Conservation (phyloP, 2,888 invertebrate species). For the Mimas tiliae region DNA sequence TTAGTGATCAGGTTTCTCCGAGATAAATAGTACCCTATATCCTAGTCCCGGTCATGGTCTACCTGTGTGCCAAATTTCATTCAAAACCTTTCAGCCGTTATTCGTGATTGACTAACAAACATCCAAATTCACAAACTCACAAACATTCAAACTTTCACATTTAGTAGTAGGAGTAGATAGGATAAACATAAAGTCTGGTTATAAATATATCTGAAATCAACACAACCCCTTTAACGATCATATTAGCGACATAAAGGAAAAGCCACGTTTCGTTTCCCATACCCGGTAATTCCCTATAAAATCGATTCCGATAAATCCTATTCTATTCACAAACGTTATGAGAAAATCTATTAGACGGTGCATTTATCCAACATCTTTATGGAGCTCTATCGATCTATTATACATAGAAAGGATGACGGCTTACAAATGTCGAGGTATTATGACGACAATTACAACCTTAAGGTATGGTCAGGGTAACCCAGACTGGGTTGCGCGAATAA, state of each 20-base stretch:
- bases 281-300: constrained; percentile 19
- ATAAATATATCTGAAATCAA: not conserved
- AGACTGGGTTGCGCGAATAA: too few relatives aligned
- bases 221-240: constrained; percentile 34
- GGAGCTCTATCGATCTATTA: not conserved
- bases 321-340: constrained; percentile 18
- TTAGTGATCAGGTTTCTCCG: too few relatives aligned
- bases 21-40: too few relatives aligned
- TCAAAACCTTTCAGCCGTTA: too few relatives aligned
- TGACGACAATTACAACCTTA: not conserved
- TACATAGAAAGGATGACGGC: not conserved
- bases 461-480: too few relatives aligned
- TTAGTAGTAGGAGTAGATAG: too few relatives aligned
- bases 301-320: constrained; percentile 16
- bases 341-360: constrained; percentile 22
- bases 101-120: too few relatives aligned
- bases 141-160: too few relatives aligned
- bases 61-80: too few relatives aligned
- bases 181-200: not conserved
- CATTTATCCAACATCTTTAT: constrained; percentile 16
- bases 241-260: constrained; percentile 35
- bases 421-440: constrained; percentile 12
- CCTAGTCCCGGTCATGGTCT: too few relatives aligned
- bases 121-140: too few relatives aligned
- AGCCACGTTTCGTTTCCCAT: constrained; percentile 28